These are phyloP conservation scores for Hylia prasina DNA, from an alignment of 2,113 vertebrate genomes.

Conservation along the genomic window DNA sequence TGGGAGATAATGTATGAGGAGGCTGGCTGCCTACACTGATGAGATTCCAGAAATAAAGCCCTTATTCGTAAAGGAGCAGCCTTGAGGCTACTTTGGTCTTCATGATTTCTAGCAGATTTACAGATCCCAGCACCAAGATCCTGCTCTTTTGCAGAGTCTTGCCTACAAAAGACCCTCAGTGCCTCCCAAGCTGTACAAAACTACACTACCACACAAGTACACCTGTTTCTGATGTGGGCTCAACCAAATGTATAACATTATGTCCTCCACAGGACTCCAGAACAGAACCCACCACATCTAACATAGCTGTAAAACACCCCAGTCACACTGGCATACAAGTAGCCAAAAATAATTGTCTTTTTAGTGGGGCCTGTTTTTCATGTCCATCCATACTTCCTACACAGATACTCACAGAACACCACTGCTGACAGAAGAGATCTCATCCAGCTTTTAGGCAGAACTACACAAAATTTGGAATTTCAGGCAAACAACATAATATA, in stretches of 20 bases:
- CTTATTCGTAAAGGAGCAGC: background rate
- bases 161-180: background rate
- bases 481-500: background rate
- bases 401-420: background rate
- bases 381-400: background rate
- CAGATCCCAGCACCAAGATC: background rate
- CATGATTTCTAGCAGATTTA: background rate
- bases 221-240: background rate
- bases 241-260: background rate
- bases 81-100: background rate
- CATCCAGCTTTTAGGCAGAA: background rate
- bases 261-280: background rate
- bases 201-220: accelerated
- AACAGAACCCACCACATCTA: background rate
- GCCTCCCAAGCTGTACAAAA: background rate
- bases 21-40: accelerated
- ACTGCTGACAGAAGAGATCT: background rate
- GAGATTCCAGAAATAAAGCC: background rate
- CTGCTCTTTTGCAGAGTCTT: background rate
- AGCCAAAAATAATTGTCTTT: background rate
- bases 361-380: background rate
- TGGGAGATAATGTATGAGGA: accelerated
- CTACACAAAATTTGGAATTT: background rate
- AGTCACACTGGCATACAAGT: background rate
- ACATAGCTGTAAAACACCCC: background rate